A percentile compares a stretch with the other conserved stretches of the same genome.
Evolutionary conservation across 2,113 vertebrate genomes (phyloP).

Genomic region (Malurus melanocephalus): DNA sequence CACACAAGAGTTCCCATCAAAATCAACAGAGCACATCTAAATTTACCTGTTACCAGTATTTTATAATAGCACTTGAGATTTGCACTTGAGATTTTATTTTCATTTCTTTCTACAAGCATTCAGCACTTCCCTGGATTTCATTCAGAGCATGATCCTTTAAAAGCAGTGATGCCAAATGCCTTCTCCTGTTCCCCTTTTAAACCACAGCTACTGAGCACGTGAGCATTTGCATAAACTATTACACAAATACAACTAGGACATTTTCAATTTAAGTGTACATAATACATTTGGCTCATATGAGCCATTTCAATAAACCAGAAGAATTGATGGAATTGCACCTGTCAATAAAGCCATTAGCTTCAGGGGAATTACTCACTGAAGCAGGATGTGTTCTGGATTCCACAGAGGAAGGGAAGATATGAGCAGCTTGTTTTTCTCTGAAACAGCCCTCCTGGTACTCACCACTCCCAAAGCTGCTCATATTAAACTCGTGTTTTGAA

Average conservation of each 20-base stretch:
- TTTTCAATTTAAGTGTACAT: background rate
- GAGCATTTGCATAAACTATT: background rate
- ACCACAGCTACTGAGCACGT: background rate
- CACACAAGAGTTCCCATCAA: background rate
- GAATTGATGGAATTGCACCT: background rate
- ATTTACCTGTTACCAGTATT: background rate
- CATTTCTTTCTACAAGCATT: background rate
- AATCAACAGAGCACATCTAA: background rate
- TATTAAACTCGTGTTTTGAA: background rate
- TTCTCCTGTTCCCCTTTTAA: background rate
- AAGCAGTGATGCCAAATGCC: background rate
- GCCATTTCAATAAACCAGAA: slow-evolving; percentile 8
- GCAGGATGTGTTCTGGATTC: background rate
- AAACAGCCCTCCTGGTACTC: background rate
- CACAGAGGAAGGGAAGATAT: background rate
- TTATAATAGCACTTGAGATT: background rate
- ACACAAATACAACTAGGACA: background rate
- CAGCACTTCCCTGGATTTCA: background rate
- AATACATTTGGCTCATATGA: background rate
- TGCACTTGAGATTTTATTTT: background rate
- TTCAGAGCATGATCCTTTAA: background rate
- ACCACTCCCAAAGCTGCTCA: background rate
- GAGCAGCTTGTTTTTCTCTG: background rate
- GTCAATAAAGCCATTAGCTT: slow-evolving; percentile 31
- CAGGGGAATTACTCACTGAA: background rate